Conservation (phyloP, 2,797 vertebrate genomes). For the Scarus forsteni region DNA sequence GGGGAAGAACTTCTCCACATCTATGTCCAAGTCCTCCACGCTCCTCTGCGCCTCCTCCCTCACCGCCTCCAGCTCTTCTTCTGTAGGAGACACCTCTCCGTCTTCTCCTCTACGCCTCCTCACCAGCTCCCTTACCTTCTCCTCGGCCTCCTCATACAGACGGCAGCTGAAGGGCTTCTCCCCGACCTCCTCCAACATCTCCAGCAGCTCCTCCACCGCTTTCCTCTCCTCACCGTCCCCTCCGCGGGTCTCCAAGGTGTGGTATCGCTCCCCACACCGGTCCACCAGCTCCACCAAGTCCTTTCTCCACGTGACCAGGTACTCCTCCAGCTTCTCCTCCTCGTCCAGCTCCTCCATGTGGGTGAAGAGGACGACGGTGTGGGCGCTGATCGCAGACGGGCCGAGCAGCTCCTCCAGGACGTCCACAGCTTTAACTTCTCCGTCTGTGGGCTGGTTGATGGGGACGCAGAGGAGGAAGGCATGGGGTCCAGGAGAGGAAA, state of each 20-base stretch:
- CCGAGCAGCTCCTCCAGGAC: constrained; percentile 74
- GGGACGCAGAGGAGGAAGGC: constrained; percentile 83
- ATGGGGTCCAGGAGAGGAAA: constrained; percentile 80
- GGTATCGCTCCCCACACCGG: constrained; percentile 74
- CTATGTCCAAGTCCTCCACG: constrained; percentile 49
- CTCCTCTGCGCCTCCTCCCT: constrained; percentile 75
- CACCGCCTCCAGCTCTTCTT: constrained; percentile 55
- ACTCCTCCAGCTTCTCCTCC: constrained; percentile 72
- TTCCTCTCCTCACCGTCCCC: constrained; percentile 35
- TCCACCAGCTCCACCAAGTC: constrained; percentile 77
- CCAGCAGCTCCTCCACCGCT: constrained; percentile 65
- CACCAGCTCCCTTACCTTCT: constrained; percentile 53
- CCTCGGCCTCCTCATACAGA: constrained; percentile 71
- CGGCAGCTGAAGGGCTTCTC: constrained; percentile 64
- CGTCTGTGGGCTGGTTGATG: constrained; percentile 63
- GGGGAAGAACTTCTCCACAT: constrained; percentile 55
- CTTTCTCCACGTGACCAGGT: constrained; percentile 71
- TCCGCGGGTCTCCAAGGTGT: constrained; percentile 60
- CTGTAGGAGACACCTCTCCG: background rate
- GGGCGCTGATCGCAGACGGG: constrained; percentile 45
- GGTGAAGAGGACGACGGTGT: constrained; percentile 82
- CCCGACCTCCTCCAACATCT: constrained; percentile 78
- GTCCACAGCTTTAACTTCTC: constrained; percentile 70
- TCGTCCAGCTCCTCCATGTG: constrained; percentile 74
- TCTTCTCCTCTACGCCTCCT: constrained; percentile 42